Conservation (phyloP, 2,113 vertebrate genomes). For the Rhabdomys dilectus region DNA sequence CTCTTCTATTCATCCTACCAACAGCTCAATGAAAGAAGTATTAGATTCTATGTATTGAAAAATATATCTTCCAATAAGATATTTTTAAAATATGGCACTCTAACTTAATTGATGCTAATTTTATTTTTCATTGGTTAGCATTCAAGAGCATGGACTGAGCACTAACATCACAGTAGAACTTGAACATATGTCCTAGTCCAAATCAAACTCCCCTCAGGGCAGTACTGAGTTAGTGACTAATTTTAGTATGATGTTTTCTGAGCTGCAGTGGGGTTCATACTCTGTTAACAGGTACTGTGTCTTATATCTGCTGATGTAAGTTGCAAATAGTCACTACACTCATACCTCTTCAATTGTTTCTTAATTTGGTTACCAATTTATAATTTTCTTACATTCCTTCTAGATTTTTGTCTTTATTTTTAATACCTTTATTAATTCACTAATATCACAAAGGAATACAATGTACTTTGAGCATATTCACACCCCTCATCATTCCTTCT, state of each 20-base stretch:
- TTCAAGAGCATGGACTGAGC: background rate
- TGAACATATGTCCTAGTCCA: background rate
- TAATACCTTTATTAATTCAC: background rate
- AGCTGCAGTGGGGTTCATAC: background rate
- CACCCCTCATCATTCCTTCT: background rate
- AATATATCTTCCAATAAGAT: constrained; percentile 30
- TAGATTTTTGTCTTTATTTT: constrained; percentile 35
- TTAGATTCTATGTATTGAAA: background rate
- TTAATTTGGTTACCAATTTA: constrained; percentile 48
- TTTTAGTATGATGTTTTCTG: background rate
- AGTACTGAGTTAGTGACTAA: background rate
- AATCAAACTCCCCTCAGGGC: background rate
- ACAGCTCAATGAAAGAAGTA: background rate
- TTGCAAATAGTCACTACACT: constrained; percentile 40
- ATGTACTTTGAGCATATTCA: background rate
- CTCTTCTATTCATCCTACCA: background rate
- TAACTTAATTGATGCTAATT: background rate
- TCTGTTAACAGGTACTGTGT: background rate
- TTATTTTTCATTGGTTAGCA: background rate
- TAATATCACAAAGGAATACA: background rate
- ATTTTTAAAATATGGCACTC: background rate
- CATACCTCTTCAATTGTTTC: background rate
- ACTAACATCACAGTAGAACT: background rate
- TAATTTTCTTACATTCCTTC: constrained; percentile 22
- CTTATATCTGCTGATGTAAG: constrained; percentile 9